Conservation (phyloP, 64 coral and sea anemone genomes). For the Porites australiensis region DNA sequence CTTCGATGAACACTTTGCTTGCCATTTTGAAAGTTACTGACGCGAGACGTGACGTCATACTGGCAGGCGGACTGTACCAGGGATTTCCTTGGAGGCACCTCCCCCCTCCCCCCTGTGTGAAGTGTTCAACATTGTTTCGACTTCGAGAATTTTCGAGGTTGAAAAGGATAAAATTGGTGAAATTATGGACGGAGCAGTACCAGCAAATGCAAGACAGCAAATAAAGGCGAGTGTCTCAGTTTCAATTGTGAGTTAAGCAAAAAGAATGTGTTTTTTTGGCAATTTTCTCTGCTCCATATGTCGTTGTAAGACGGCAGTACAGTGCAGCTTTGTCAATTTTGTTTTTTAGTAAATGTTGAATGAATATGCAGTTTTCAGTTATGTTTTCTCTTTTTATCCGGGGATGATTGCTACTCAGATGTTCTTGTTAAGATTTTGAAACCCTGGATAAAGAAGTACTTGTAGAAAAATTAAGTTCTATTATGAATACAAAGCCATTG, state of each 20-base stretch:
- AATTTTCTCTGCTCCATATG: neutral
- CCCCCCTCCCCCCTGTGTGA: neutral
- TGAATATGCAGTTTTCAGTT: neutral
- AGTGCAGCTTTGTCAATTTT: neutral
- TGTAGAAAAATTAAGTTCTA: conserved; percentile 52
- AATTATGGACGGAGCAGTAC: conserved; percentile 15
- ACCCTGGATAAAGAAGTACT: conserved; percentile 42
- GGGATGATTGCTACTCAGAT: conserved; percentile 32
- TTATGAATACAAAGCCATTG: neutral
- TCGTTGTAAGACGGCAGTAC: neutral
- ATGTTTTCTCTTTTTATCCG: neutral
- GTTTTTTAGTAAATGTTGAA: neutral
- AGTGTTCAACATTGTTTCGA: conserved; percentile 62
- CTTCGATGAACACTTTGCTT: too few species aligned
- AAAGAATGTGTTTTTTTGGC: neutral
- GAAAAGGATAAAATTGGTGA: conserved; percentile 20
- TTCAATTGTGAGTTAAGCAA: conserved; percentile 25
- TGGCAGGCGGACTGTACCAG: too few species aligned
- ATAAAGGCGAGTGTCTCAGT: conserved; percentile 3
- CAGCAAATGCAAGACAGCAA: neutral
- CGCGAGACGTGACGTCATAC: too few species aligned
- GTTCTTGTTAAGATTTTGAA: conserved; percentile 13
- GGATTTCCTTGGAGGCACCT: too few species aligned
- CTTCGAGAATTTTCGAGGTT: conserved; percentile 59
- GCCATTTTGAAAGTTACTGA: too few species aligned